Evolutionary conservation across 2,888 invertebrate genomes (phyloP).

Genomic region (Pheosia gnoma): DNA sequence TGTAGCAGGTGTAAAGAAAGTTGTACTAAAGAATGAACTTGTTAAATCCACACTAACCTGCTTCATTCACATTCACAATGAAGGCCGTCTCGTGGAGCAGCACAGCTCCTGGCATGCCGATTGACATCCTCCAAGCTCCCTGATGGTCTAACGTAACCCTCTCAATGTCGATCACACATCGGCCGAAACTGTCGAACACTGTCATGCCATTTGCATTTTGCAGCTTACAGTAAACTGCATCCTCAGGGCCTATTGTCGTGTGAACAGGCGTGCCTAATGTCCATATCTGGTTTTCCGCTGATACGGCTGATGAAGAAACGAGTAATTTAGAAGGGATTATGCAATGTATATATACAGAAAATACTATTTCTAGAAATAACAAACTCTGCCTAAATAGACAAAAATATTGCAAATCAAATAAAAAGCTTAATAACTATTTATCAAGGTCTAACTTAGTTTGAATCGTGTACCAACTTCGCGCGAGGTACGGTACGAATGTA

Average conservation of each 20-base stretch:
- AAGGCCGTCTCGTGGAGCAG: conserved; percentile 45
- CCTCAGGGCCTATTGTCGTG: conserved; percentile 54
- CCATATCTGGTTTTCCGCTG: conserved; percentile 20
- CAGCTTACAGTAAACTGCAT: conserved; percentile 63
- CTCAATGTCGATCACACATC: conserved; percentile 55
- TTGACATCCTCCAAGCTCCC: conserved; percentile 60
- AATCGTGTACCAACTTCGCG: too few species aligned
- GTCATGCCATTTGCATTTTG: conserved; percentile 39
- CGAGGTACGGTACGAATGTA: too few species aligned
- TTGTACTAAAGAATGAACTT: too few species aligned
- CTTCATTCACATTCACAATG: conserved; percentile 42
- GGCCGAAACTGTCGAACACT: conserved; percentile 62
- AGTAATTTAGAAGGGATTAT: neutral
- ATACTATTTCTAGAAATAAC: too few species aligned
- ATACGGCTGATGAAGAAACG: conserved; percentile 13
- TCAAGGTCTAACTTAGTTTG: too few species aligned
- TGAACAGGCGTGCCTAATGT: conserved; percentile 44
- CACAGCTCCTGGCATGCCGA: conserved; percentile 54
- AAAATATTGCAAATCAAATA: too few species aligned
- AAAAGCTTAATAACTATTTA: too few species aligned
- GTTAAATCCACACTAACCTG: conserved; percentile 43
- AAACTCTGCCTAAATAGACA: too few species aligned
- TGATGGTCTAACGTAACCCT: conserved; percentile 49
- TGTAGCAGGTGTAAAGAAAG: too few species aligned
- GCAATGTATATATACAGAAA: too few species aligned